Evolutionary conservation across 2,113 vertebrate species (phyloP).

Genomic region (Elephas maximus): DNA sequence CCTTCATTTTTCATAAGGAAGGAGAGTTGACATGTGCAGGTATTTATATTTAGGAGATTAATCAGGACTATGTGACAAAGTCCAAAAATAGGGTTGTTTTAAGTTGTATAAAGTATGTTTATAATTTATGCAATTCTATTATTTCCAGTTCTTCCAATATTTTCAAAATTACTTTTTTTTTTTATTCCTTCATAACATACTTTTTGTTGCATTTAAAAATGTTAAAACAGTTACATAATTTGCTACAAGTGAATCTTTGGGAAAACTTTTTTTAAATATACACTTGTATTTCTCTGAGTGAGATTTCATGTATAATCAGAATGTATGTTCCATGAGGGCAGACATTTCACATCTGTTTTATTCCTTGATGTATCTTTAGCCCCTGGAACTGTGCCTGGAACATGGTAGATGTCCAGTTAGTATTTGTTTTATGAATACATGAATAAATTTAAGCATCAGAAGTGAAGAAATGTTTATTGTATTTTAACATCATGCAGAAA

Average conservation of each 20-base stretch:
- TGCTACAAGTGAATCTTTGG: background rate
- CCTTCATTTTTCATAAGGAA: conserved; percentile 40
- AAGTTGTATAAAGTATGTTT: background rate
- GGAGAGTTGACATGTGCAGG: conserved; percentile 40
- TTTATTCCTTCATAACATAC: background rate
- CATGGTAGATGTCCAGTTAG: background rate
- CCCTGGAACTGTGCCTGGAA: background rate
- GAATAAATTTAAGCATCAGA: background rate
- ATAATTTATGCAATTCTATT: background rate
- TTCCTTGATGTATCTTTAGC: background rate
- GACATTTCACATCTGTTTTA: background rate
- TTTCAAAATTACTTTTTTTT: conserved; percentile 2
- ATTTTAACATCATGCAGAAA: background rate
- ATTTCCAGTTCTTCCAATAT: background rate
- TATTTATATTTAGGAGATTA: conserved; percentile 60
- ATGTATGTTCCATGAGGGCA: background rate
- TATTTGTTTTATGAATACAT: background rate
- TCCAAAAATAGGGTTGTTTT: background rate
- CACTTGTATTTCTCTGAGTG: background rate
- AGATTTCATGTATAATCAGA: background rate
- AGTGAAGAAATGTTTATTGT: background rate
- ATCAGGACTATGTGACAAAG: conserved; percentile 3
- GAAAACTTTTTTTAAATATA: background rate
- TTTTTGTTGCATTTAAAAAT: background rate
- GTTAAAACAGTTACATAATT: background rate